Evolutionary conservation across 2,797 vertebrate species (phyloP).

Genomic region (Tiaroga cobitis): DNA sequence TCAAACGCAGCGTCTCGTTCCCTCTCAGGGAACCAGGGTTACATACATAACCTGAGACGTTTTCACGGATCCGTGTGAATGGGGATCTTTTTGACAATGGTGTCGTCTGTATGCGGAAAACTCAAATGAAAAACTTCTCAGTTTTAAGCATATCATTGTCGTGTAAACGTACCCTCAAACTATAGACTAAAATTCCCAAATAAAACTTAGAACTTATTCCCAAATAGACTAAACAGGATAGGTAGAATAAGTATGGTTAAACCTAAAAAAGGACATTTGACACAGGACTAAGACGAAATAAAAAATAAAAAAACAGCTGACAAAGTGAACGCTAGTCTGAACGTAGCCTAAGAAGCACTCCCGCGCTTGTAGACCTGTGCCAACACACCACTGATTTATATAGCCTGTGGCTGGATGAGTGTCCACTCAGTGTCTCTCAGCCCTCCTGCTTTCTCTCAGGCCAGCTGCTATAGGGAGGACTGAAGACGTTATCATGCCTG

Average conservation of each 20-base stretch:
- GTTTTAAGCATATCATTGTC: too few relatives aligned
- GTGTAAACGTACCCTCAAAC: too few relatives aligned
- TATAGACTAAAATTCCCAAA: neutral
- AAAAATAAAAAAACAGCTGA: neutral
- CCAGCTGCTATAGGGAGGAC: constrained; percentile 18
- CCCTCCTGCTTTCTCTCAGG: neutral
- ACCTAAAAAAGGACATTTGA: neutral
- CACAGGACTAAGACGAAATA: neutral
- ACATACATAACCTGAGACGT: too few relatives aligned
- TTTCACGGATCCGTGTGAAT: too few relatives aligned
- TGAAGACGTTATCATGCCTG: constrained; percentile 13
- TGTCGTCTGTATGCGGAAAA: too few relatives aligned
- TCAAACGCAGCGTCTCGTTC: too few relatives aligned
- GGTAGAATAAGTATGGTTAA: neutral
- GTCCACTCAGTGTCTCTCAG: constrained; percentile 34
- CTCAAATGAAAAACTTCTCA: too few relatives aligned
- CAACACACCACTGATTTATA: neutral
- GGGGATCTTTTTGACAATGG: too few relatives aligned
- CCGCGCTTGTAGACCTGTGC: neutral
- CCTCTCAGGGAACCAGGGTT: too few relatives aligned
- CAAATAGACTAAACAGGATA: neutral
- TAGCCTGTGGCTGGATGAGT: neutral
- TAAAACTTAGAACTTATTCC: too few relatives aligned
- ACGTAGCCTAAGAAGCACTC: neutral
- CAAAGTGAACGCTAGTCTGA: neutral